Percentiles rank a stretch among this genome's conserved stretches.
Conservation (phyloP, 2,113 vertebrate species). For the Notothenia coriiceps region DNA sequence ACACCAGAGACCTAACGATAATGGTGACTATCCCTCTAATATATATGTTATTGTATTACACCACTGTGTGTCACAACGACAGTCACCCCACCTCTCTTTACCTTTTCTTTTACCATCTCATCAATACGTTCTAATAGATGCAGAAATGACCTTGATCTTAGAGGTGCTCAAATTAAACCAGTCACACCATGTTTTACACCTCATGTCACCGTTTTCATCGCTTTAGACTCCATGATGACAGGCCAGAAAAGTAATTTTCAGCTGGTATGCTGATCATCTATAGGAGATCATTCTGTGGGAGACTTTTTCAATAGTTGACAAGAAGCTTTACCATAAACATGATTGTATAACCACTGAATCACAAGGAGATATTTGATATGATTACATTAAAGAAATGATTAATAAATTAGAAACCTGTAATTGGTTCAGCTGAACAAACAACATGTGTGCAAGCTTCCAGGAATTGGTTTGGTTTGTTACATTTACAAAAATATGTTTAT, state of each 20-base stretch:
- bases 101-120: background rate
- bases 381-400: background rate
- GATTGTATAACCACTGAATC: background rate
- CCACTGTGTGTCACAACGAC: too few species aligned
- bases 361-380: background rate
- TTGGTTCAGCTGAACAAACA: slow-evolving; percentile 8
- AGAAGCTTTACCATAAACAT: too few species aligned
- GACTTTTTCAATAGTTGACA: background rate
- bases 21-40: background rate
- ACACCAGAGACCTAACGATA: background rate
- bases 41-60: too few species aligned
- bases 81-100: too few species aligned
- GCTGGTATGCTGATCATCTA: background rate
- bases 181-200: background rate
- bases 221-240: slow-evolving; percentile 8
- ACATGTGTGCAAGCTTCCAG: slow-evolving; percentile 16
- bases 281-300: background rate
- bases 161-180: background rate
- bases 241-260: background rate
- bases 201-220: too few species aligned
- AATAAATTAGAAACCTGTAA: background rate
- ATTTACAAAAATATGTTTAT: too few species aligned
- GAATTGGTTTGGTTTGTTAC: background rate
- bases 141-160: background rate
- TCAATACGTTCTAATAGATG: background rate